Evolutionary conservation across 2,797 vertebrate species (phyloP).

Genomic region (Coregonus suidteri): DNA sequence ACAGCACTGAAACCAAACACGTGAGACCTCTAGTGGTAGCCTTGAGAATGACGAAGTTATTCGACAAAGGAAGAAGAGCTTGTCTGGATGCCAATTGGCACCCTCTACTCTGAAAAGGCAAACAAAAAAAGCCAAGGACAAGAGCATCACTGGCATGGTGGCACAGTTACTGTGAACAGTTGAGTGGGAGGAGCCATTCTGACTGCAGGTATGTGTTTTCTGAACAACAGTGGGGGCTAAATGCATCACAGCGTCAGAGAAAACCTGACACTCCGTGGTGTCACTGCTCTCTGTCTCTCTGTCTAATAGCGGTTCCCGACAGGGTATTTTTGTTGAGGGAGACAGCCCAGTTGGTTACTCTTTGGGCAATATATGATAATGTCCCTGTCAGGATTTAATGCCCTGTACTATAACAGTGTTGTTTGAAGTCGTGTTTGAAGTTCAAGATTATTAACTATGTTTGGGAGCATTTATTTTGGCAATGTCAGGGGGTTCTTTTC

Average conservation of each 20-base stretch:
- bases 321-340: not conserved
- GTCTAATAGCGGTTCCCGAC: not conserved
- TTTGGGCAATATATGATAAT: not conserved
- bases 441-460: not conserved
- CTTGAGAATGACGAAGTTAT: not conserved
- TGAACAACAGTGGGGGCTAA: too few species aligned
- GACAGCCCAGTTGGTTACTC: not conserved
- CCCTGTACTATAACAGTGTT: not conserved
- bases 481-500: not conserved
- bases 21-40: constrained; percentile 1
- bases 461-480: not conserved
- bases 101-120: not conserved
- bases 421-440: not conserved
- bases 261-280: not conserved
- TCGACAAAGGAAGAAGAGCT: not conserved
- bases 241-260: too few species aligned
- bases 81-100: not conserved
- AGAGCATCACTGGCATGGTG: not conserved
- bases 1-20: not conserved
- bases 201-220: too few species aligned
- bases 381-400: not conserved
- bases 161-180: not conserved
- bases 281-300: not conserved
- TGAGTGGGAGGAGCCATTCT: not conserved
- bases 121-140: not conserved